Conservation (phyloP, 2,888 invertebrate genomes). For the Limnephilus rhombicus region DNA sequence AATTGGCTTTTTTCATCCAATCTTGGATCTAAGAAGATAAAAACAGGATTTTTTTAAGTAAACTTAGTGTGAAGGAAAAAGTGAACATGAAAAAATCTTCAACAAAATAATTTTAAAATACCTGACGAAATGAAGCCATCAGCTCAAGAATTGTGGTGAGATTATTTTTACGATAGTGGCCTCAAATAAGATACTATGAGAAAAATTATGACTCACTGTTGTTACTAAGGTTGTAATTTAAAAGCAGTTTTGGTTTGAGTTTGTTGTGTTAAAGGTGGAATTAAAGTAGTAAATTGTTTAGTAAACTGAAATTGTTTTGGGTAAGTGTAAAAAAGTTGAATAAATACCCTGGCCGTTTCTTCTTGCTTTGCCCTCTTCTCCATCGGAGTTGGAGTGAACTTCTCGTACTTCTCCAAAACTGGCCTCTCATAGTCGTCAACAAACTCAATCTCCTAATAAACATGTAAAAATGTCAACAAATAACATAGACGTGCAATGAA, state of each 20-base stretch:
- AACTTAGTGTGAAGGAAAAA: too few relatives aligned
- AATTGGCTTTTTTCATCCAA: too few relatives aligned
- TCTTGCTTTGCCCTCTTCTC: slow-evolving; percentile 75
- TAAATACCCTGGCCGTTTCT: slow-evolving; percentile 75
- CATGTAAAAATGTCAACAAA: background rate
- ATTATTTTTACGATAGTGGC: background rate
- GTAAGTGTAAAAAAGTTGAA: background rate
- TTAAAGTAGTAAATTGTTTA: background rate
- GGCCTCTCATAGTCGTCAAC: slow-evolving; percentile 88
- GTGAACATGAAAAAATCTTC: too few relatives aligned
- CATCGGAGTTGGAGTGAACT: slow-evolving; percentile 77
- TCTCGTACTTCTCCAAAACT: slow-evolving; percentile 85
- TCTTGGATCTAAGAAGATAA: too few relatives aligned
- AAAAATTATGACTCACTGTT: background rate
- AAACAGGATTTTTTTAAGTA: too few relatives aligned
- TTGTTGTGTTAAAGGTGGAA: background rate
- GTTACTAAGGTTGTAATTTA: background rate
- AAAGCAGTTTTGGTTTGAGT: background rate
- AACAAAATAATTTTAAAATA: too few relatives aligned
- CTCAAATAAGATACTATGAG: background rate
- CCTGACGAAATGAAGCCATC: too few relatives aligned
- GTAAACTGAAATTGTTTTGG: background rate
- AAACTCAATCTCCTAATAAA: slow-evolving; percentile 71
- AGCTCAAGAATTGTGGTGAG: background rate
- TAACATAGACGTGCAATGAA: slow-evolving; percentile 24